Base-by-base conservation (phyloP, 1,140 invertebrate species). In the Pseudomyrmex flavicornis region DNA sequence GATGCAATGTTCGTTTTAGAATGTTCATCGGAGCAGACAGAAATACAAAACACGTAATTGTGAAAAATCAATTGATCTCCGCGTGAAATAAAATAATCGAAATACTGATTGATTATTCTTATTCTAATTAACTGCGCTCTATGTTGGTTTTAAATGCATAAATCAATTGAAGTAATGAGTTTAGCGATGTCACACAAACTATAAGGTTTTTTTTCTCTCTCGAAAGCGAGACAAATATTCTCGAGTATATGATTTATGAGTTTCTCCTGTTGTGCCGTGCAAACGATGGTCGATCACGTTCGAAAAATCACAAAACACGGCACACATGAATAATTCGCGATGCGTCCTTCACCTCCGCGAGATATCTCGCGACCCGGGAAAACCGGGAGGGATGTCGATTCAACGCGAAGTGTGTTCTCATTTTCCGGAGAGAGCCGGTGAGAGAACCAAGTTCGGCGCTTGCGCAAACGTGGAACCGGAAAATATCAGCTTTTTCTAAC, bases 311-410 rank as follows among this genome's bases (percentile, higher is more conserved):
- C 22, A 12, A 15, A 35, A 13, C 54, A 72, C 15, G 54, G 20
- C 17, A 17, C 17, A 17, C 17, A 17, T 17, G 26, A 74, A 88
- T 82, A 74, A 88, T 82, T 44, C 59, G 56, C 66, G 54, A 13
- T 44, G 83, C 72, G 50, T 85, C 72, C 77, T 88, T 88, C 79
- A 88, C 73, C 73, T 85, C 68, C 58, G 82, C 70, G 76, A 79
- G 74, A 76, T 35, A 35, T 88, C 62, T 75, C 69, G 59, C 62
- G 72, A 88, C 59, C 69, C 74, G 79, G 74, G 74, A 54, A 85
- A 88, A 74, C 68, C 63, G 58, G 35, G 35, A 83, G 83, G 69
- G 79, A 79, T 88, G 83, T 83, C 87, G 84, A 85, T 88, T 74
- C 69, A 79, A 83, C 83, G 79, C 65, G 84, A 84, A 58, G 35